These are phyloP conservation scores for Chymomyza fuscimana DNA, from an alignment of 2,888 invertebrate genomes.

Conservation along the genomic window DNA sequence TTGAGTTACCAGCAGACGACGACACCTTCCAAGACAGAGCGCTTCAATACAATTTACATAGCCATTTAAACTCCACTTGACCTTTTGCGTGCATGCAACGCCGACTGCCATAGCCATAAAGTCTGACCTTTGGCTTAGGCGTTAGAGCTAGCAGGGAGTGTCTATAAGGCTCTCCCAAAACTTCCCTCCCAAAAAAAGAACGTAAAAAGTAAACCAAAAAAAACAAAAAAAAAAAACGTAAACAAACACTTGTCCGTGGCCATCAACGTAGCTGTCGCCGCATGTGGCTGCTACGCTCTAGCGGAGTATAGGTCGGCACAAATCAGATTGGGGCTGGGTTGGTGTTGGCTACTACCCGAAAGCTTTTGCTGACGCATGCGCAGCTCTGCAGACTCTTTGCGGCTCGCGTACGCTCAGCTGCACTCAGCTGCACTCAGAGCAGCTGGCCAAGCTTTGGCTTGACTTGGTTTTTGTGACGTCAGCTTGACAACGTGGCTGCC, in stretches of 20 bases:
- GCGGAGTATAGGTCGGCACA: constrained; percentile 22
- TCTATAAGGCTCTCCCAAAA: not conserved
- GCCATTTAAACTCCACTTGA: constrained; percentile 32
- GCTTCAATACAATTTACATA: constrained; percentile 43
- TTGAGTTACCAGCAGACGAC: not conserved
- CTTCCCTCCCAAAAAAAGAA: not conserved
- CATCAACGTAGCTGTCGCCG: not conserved
- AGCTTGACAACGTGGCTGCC: constrained; percentile 30
- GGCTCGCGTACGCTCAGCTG: constrained; percentile 26
- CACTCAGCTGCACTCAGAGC: constrained; percentile 22
- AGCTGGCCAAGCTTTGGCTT: constrained; percentile 42
- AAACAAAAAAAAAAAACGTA: constrained; percentile 53
- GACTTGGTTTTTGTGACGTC: constrained; percentile 55
- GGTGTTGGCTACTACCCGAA: not conserved
- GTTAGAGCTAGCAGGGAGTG: constrained; percentile 3
- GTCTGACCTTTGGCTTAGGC: constrained; percentile 43
- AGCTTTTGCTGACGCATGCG: constrained; percentile 31
- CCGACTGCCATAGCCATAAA: not conserved
- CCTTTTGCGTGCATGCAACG: not conserved
- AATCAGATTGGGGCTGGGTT: not conserved
- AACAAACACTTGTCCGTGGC: constrained; percentile 65
- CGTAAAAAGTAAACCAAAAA: constrained; percentile 6
- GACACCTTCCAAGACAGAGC: not conserved
- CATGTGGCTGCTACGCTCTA: constrained; percentile 21
- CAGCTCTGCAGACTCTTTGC: not conserved